These are phyloP conservation scores for Drosophila elegans DNA, from an alignment of 1,140 invertebrate genomes.

Conservation along the genomic window DNA sequence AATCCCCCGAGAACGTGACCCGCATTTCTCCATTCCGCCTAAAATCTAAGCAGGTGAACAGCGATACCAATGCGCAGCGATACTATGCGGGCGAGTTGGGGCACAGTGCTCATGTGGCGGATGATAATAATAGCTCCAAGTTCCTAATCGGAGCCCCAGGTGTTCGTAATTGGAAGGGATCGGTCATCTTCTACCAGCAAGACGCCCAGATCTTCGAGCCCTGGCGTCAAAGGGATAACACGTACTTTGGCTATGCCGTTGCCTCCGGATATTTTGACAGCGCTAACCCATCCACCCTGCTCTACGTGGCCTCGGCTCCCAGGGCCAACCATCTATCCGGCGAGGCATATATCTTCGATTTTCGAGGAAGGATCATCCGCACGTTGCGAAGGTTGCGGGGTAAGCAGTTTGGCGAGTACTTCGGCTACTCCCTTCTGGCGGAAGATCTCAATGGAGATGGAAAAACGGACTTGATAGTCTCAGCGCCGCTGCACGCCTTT, in stretches of 20 bases:
- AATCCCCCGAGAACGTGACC: slow-evolving; percentile 53
- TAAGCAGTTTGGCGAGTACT: slow-evolving; percentile 90
- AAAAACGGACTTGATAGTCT: slow-evolving; percentile 90
- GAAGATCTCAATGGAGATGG: slow-evolving; percentile 90
- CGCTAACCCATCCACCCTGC: slow-evolving; percentile 42
- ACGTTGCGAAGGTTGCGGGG: slow-evolving; percentile 84
- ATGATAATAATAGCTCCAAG: slow-evolving; percentile 76
- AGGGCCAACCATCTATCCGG: slow-evolving; percentile 76
- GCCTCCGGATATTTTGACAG: slow-evolving; percentile 78
- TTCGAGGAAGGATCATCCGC: slow-evolving; percentile 49
- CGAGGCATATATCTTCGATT: slow-evolving; percentile 77
- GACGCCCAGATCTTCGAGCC: slow-evolving; percentile 51
- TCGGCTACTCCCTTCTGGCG: slow-evolving; percentile 89
- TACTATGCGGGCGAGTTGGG: slow-evolving; percentile 86
- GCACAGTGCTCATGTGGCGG: slow-evolving; percentile 85
- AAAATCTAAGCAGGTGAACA: slow-evolving; percentile 44
- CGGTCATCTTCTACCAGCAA: slow-evolving; percentile 29
- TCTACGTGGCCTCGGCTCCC: slow-evolving; percentile 77
- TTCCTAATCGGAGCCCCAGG: slow-evolving; percentile 87
- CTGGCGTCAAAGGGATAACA: slow-evolving; percentile 58
- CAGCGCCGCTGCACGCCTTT: slow-evolving; percentile 89
- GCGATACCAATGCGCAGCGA: slow-evolving; percentile 54
- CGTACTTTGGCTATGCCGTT: slow-evolving; percentile 80
- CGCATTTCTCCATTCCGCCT: slow-evolving; percentile 71
- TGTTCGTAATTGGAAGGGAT: slow-evolving; percentile 86